Base-by-base conservation (phyloP, 2,888 invertebrate species). In the Cosmia trapezina region DNA sequence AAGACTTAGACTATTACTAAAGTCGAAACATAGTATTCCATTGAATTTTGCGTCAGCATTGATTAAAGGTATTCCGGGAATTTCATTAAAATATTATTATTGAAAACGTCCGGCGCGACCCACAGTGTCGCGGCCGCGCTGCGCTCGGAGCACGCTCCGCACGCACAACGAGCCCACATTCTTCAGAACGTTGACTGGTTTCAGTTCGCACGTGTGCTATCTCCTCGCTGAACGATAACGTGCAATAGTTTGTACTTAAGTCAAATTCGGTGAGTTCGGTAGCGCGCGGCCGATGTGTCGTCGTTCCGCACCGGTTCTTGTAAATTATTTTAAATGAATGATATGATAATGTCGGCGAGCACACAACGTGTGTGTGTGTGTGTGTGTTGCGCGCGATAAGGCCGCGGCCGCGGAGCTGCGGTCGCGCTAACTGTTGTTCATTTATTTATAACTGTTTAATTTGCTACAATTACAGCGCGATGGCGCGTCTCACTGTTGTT, bases 401-500 rank as follows among this genome's bases (percentile, higher is more conserved):
- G 73, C 54, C 56, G 73, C 70, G 67, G 72, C 53, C 33, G 77
- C 64, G 62, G 65, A 64, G 71, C 80, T 83, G 83, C 70, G 86
- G 78, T 80, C 65, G 80, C 67, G 61, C 76, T 81, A 78, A 83
- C 72, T 79, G 78, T 84, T 86, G 80, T 83, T 80, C 49, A 65
- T 82, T 76, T 84, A 83, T 83, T 84, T 78, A 83, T 81, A 84
- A 84, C 69, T 76, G 64, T 78, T 73, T 70, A 72, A 76, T 84
- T 84, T 68, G 73, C 66, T 70, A 82, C 70, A 78, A 76, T 70
- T 62, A 75, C 73, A 59, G n/a, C n/a, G 69, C 57, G 12, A 62
- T 59, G 79, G 67, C 45, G 28, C 28, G 47, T 56, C 56, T 66
- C 57, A n/a, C 37, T 37, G 37, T 33, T 57, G 19, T 54, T 49